A percentile compares a stretch with the other conserved stretches of the same genome.
phyloP scores from a whole-genome alignment of 2,888 invertebrate species.

The Netelia melanura region DNA sequence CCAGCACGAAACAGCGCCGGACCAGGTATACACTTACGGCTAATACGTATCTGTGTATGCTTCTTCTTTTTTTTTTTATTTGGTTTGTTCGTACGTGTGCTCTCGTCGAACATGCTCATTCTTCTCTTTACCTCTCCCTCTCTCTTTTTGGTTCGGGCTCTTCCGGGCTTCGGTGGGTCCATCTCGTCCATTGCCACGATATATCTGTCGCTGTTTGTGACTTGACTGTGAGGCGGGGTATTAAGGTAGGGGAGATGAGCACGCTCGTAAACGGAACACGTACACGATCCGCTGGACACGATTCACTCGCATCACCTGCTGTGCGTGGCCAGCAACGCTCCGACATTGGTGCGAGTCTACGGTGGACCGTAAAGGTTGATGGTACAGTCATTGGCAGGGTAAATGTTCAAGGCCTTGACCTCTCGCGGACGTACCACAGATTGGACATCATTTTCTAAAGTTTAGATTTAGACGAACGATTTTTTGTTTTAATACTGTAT shows the following conservation, averaged over 20 bases:
- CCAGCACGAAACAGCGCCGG: slow-evolving; percentile 55
- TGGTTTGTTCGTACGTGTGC: slow-evolving; percentile 35
- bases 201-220: slow-evolving; percentile 46
- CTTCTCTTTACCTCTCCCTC: slow-evolving; percentile 17
- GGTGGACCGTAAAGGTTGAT: too few relatives aligned
- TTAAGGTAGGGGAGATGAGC: slow-evolving; percentile 39
- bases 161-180: slow-evolving; percentile 24
- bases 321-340: background rate
- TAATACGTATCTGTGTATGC: slow-evolving; percentile 26
- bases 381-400: too few relatives aligned
- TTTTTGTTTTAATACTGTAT: too few relatives aligned
- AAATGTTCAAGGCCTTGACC: too few relatives aligned
- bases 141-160: slow-evolving; percentile 9
- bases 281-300: slow-evolving; percentile 16
- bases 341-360: background rate
- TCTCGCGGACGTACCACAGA: too few relatives aligned
- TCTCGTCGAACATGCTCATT: slow-evolving; percentile 34
- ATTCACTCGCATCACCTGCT: slow-evolving; percentile 49
- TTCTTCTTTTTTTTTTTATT: slow-evolving; percentile 49
- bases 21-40: slow-evolving; percentile 23
- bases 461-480: too few relatives aligned
- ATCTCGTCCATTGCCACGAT: slow-evolving; percentile 22
- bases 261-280: slow-evolving; percentile 31
- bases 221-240: slow-evolving; percentile 7
- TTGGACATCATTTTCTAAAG: too few relatives aligned